Percentiles rank a stretch among this genome's conserved stretches.
Evolutionary conservation across 2,797 vertebrate species (phyloP).

Genomic region (Chelon auratus): DNA sequence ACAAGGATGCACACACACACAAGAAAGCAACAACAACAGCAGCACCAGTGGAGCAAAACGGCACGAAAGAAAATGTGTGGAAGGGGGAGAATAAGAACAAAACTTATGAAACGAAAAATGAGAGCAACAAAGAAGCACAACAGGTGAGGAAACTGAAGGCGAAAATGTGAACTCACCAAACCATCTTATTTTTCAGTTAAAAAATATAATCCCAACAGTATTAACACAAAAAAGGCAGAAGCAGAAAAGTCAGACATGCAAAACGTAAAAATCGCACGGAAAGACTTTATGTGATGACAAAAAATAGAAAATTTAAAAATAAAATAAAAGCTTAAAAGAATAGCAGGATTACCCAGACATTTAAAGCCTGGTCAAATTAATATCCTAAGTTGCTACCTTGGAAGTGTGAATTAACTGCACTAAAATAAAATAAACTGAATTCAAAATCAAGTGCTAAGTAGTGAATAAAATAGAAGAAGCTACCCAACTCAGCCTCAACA

Average conservation of each 20-base stretch:
- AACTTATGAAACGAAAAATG: slow-evolving; percentile 22
- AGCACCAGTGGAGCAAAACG: slow-evolving; percentile 40
- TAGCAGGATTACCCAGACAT: no score
- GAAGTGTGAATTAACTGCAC: no score
- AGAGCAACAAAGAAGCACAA: slow-evolving; percentile 21
- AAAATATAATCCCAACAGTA: slow-evolving; percentile 14
- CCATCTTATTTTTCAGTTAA: slow-evolving; percentile 19
- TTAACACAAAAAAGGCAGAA: slow-evolving; percentile 2
- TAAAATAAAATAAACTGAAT: no score
- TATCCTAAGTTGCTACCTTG: no score
- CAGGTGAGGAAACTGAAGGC: slow-evolving; percentile 11
- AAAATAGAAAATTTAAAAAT: no score
- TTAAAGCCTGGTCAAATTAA: no score
- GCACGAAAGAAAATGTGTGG: slow-evolving; percentile 33
- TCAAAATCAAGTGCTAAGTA: no score
- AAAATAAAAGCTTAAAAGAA: no score
- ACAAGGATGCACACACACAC: slow-evolving; percentile 12
- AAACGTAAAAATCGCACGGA: background rate
- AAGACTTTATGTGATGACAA: no score
- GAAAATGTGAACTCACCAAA: slow-evolving; percentile 33
- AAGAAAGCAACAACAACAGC: slow-evolving; percentile 44
- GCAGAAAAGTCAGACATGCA: background rate
- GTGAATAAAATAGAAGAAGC: no score
- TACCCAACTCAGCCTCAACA: no score
- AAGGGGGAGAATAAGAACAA: slow-evolving; percentile 44